phyloP scores from a whole-genome alignment of 2,113 vertebrate species.

The Melanotaenia duboulayi region DNA sequence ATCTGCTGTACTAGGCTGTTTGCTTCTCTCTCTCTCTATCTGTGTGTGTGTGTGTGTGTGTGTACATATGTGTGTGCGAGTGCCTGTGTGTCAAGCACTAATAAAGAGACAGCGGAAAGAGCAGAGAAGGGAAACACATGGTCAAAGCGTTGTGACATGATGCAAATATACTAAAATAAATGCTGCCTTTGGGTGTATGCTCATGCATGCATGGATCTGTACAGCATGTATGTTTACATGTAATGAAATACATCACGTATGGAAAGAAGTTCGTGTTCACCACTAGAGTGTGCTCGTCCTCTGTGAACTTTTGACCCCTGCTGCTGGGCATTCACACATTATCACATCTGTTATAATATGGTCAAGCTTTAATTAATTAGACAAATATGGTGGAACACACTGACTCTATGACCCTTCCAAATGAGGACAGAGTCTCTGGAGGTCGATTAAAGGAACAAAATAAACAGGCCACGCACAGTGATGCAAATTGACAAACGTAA shows the following conservation, averaged over 20 bases:
- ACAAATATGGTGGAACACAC: conserved; percentile 20
- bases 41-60: conserved; percentile 1
- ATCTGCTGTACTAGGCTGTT: conserved; percentile 23
- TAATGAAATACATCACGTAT: neutral
- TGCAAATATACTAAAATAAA: conserved; percentile 43
- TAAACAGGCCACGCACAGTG: conserved; percentile 13
- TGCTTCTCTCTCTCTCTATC: too few relatives aligned
- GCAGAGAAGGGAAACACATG: neutral
- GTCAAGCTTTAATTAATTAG: conserved; percentile 64
- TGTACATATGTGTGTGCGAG: neutral
- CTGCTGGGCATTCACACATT: conserved; percentile 41
- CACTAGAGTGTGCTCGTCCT: conserved; percentile 47
- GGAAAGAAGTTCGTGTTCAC: conserved; percentile 9
- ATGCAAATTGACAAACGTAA: conserved; percentile 52
- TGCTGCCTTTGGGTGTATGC: conserved; percentile 7
- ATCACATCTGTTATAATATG: conserved; percentile 33
- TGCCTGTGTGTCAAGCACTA: conserved; percentile 4
- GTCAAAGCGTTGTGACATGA: conserved; percentile 1
- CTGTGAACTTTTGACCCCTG: conserved; percentile 71
- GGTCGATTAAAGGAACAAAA: conserved; percentile 2
- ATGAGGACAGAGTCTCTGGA: neutral
- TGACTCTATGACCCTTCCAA: conserved; percentile 37
- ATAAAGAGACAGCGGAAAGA: neutral
- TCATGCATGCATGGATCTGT: conserved; percentile 31
- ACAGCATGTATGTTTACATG: conserved; percentile 15